Conservation (phyloP, 2,797 vertebrate genomes). For the Xenops minutus region DNA sequence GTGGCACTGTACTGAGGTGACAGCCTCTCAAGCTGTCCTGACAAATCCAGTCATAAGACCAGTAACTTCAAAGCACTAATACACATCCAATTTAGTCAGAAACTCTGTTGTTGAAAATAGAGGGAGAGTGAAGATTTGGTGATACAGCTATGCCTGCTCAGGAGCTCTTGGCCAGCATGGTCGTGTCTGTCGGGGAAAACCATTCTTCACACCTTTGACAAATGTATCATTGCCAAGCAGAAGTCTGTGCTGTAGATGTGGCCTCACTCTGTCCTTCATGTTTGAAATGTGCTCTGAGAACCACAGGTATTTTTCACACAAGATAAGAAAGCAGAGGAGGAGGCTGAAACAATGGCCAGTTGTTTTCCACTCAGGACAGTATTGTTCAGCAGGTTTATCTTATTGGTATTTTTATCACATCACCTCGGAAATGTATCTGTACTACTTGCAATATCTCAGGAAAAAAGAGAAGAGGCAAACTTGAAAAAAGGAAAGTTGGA, state of each 20-base stretch:
- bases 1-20: background rate
- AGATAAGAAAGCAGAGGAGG: conserved; percentile 52
- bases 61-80: background rate
- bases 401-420: conserved; percentile 26
- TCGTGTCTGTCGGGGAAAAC: background rate
- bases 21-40: background rate
- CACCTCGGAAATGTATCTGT: conserved; percentile 27
- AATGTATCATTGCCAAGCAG: background rate
- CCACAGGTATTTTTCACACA: conserved; percentile 39
- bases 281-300: conserved; percentile 10
- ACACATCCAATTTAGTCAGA: background rate
- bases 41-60: background rate
- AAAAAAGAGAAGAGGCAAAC: background rate
- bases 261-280: background rate
- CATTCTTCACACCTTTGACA: background rate
- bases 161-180: background rate
- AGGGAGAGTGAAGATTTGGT: background rate
- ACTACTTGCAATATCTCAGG: background rate
- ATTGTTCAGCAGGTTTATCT: conserved; percentile 18
- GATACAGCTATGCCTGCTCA: accelerated
- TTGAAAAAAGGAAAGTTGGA: background rate
- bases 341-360: conserved; percentile 13
- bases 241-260: background rate
- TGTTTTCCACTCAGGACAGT: background rate
- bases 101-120: background rate